Base-by-base conservation (phyloP, 1,140 invertebrate species). In the Anastrepha obliqua region DNA sequence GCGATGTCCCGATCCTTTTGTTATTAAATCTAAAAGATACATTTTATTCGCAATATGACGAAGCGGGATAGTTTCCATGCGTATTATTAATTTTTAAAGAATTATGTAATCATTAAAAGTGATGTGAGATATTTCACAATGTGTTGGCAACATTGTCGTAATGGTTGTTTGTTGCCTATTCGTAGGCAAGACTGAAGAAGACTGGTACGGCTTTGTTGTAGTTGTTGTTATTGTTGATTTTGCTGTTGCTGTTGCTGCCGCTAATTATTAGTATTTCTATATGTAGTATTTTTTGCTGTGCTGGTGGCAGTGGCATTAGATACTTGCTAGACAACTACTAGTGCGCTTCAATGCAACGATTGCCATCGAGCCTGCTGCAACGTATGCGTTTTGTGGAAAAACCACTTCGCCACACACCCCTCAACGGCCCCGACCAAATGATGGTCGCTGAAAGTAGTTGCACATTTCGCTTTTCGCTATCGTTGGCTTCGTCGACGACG, bases 321-420 rank as follows among this genome's bases (percentile, higher is more conserved):
- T 81, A 81, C 74, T 81, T 81, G 74, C 74, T 81, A 81, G 74
- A 81, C 74, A 55, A 81, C 74, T 81, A 81, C 74, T 8, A 81
- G n/a, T 62, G 55, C 85, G 85, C 55, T 86, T 42, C 55, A 86
- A 15, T 39, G 20, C 74, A 81, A 29, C 13, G 58, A 29, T 42
- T 20, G 59, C 29, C 74, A 86, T 42, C 58, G 17, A 29, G 29
- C 29, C 42, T 60, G 20, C 59, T 86, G 85, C 59, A 86, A 42
- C 44, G 59, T 42, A 55, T 87, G 62, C 86, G 58, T 65, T 87
- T 87, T 85, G 42, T 87, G 74, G 87, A 85, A 87, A 87, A 87
- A 85, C 87, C 87, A 87, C 87, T 64, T 17, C 6, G 7, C 60
- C 51, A 6, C 44, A 51, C n/a, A 8, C 64, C 1, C 47, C 60